These are phyloP conservation scores for Thermophis baileyi DNA, from an alignment of 2,113 vertebrate genomes.

Conservation along the genomic window DNA sequence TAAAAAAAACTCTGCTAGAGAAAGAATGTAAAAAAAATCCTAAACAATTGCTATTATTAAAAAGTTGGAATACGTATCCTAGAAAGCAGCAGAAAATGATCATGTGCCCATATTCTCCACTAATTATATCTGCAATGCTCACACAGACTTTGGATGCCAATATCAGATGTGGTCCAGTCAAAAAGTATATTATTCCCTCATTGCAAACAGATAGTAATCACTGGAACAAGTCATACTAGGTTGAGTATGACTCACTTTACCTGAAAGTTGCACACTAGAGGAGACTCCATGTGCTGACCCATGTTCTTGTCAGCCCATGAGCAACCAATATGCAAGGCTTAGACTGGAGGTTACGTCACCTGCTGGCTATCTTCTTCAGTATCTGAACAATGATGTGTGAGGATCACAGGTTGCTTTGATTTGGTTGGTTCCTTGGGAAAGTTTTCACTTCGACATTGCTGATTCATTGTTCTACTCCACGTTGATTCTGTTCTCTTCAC, in stretches of 20 bases:
- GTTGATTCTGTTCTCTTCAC: neutral
- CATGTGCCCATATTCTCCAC: neutral
- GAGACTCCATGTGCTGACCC: neutral
- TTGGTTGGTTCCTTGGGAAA: neutral
- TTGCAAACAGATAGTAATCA: neutral
- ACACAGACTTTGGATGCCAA: neutral
- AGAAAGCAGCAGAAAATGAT: neutral
- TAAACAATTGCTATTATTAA: neutral
- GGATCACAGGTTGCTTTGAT: neutral
- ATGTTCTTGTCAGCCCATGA: neutral
- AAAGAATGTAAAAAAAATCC: neutral
- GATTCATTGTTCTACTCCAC: neutral
- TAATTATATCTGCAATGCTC: neutral
- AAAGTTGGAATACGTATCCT: neutral
- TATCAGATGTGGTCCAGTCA: neutral
- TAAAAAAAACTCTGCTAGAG: neutral
- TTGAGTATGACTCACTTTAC: neutral
- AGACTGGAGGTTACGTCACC: neutral
- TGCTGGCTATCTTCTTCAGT: neutral
- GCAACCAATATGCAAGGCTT: neutral
- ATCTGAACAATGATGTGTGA: neutral
- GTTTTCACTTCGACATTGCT: neutral
- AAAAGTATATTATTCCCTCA: neutral
- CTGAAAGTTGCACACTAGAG: neutral
- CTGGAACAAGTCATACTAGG: neutral